Conservation (phyloP, 2,113 vertebrate species). For the Aegypius monachus region DNA sequence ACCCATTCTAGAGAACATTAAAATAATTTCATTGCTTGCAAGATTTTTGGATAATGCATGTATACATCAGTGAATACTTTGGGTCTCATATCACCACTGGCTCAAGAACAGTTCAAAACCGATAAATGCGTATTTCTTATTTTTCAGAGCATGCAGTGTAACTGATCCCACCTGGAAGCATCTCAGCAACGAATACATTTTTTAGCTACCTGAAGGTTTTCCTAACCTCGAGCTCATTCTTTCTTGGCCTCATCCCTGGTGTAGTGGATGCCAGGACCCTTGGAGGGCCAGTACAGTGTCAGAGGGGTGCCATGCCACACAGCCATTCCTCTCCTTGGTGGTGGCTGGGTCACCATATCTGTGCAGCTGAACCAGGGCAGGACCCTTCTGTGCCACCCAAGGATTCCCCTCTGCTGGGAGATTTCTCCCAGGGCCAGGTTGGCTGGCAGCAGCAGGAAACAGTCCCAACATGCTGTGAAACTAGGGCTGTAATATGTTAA, state of each 20-base stretch:
- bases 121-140: background rate
- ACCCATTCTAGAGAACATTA: background rate
- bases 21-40: background rate
- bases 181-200: background rate
- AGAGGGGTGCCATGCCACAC: background rate
- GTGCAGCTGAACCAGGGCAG: background rate
- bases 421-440: background rate
- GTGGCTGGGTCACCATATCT: background rate
- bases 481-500: conserved; percentile 30
- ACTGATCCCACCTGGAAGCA: background rate
- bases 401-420: background rate
- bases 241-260: background rate
- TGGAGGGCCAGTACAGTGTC: rapidly evolving
- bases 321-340: background rate
- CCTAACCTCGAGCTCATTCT: background rate
- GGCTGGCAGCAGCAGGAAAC: conserved; percentile 31
- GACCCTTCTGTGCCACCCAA: conserved; percentile 20
- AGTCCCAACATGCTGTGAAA: conserved; percentile 24
- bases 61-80: background rate
- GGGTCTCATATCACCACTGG: background rate
- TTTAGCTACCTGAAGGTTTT: background rate
- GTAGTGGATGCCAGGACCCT: background rate
- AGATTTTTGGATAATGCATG: background rate
- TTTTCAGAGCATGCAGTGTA: background rate
- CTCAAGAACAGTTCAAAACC: background rate